These are phyloP conservation scores for Spea multiplicata DNA, from an alignment of 2,113 vertebrate species.

Conservation along the genomic window DNA sequence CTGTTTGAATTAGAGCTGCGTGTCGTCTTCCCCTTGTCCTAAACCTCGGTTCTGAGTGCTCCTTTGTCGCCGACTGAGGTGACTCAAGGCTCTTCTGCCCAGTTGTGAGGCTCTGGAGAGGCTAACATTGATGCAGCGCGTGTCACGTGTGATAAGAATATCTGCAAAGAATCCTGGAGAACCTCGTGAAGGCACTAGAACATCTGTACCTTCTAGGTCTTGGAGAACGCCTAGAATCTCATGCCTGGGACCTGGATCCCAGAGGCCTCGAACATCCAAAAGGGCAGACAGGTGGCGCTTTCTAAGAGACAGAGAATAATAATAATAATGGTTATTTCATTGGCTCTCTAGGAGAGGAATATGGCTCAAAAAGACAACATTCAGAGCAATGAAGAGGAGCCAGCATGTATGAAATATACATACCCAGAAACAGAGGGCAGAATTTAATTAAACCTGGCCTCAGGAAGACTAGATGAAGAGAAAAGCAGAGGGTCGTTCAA, in stretches of 20 bases:
- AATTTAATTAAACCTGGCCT: no score
- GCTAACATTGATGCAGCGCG: conserved; percentile 76
- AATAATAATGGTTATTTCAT: neutral
- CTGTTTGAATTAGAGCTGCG: conserved; percentile 11
- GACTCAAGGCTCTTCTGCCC: conserved; percentile 14
- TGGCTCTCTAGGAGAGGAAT: neutral
- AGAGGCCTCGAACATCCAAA: conserved; percentile 78
- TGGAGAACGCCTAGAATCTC: conserved; percentile 81
- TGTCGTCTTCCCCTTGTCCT: conserved; percentile 13
- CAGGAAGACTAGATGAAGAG: no score
- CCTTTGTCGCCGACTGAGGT: neutral
- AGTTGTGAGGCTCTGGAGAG: conserved; percentile 68
- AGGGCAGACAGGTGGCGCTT: conserved; percentile 82
- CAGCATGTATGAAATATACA: neutral
- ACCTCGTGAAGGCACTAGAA: conserved; percentile 56
- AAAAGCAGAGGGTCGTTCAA: no score
- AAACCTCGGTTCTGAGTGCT: neutral
- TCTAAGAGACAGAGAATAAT: conserved; percentile 55
- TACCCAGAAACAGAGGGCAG: no score
- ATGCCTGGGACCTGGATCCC: conserved; percentile 67
- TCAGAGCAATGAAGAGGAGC: neutral
- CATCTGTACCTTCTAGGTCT: conserved; percentile 68
- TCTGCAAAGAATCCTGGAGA: conserved; percentile 72
- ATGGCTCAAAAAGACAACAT: neutral
- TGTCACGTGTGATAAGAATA: conserved; percentile 71